Base-by-base conservation (phyloP, 2,113 vertebrate genomes). In the Cricetomys ansorgei region DNA sequence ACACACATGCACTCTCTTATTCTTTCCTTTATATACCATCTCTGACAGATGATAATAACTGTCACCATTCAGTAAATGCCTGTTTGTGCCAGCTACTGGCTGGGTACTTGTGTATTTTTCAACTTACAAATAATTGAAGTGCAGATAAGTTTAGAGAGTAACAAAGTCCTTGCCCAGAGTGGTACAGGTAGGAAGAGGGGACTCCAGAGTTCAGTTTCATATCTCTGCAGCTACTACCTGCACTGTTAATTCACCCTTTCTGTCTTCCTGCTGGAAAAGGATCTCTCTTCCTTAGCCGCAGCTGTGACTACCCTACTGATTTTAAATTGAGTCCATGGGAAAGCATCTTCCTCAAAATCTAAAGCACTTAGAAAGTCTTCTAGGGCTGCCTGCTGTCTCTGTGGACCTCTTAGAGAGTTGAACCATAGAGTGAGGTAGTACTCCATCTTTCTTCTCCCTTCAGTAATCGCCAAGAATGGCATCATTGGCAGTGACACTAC, bases 11-110 rank as follows among this genome's bases (percentile, higher is more conserved):
- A 50, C 50, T 69, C 2, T 76, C 15, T 53, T 37, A 31, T 73
- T 79, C 29, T 77, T n/a, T 79, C 43, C 55, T 7, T 53, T 64
- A 62, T 40, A 34, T 25, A 67, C 48, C 43, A 72, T 84, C 72
- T 93, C 73, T 87, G n/a, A 53, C 79, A 64, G 57, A 86, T 84
- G 57, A 43, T 91, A 77, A 45, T 81, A 89, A 64, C 87, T 77
- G 45, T 57, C 81, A 23, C 55, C 25, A 50, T 77, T 92, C 65
- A 75, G 9, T 50, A 25, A 89, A n/a, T 79, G 11, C 67, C 92
- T 87, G 0, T 70, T 25, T 40, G 17, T 90, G 69, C 83, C 69
- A 96, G 83, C 77, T 59, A 34, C 79, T 91, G 92, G n/a, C 40
- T 72, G 48, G 31, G 9, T 81, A 21, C 92, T 92, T 88, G 55